A percentile compares a stretch with the other conserved stretches of the same genome.
phyloP scores from a whole-genome alignment of 2,113 vertebrate species.

The Patagioenas fasciata region DNA sequence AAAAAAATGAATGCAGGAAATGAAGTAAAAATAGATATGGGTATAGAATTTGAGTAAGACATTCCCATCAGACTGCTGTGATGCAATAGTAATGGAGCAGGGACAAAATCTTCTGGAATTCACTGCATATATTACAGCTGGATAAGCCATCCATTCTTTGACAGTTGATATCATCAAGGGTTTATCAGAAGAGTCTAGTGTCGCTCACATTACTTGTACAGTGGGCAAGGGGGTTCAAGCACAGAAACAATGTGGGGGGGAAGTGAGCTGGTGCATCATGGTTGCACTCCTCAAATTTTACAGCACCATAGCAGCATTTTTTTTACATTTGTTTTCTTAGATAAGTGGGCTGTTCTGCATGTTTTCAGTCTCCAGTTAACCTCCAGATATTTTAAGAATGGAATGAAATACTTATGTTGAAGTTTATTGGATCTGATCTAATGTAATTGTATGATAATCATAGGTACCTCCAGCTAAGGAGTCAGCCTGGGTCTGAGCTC shows the following conservation, averaged over 20 bases:
- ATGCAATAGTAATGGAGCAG: background rate
- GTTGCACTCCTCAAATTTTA: background rate
- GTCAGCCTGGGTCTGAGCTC: background rate
- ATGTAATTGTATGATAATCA: background rate
- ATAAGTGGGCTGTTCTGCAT: background rate
- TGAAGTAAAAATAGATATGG: background rate
- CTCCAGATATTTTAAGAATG: background rate
- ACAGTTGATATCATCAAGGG: background rate
- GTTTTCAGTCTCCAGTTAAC: background rate
- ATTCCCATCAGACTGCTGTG: background rate
- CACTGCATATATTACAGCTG: background rate
- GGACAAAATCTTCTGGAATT: background rate
- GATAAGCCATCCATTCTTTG: background rate
- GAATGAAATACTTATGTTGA: background rate
- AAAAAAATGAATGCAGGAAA: background rate
- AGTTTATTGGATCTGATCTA: background rate
- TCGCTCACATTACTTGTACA: background rate
- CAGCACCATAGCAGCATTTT: background rate
- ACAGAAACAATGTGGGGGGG: background rate
- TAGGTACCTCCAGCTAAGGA: background rate
- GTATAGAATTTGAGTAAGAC: background rate
- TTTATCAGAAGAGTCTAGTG: background rate
- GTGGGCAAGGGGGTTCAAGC: accelerated
- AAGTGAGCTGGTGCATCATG: background rate
- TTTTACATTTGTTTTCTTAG: background rate